Percentiles rank a stretch among this genome's conserved stretches.
Conservation (phyloP, 2,797 vertebrate genomes). For the Leucoraja ocellata region DNA sequence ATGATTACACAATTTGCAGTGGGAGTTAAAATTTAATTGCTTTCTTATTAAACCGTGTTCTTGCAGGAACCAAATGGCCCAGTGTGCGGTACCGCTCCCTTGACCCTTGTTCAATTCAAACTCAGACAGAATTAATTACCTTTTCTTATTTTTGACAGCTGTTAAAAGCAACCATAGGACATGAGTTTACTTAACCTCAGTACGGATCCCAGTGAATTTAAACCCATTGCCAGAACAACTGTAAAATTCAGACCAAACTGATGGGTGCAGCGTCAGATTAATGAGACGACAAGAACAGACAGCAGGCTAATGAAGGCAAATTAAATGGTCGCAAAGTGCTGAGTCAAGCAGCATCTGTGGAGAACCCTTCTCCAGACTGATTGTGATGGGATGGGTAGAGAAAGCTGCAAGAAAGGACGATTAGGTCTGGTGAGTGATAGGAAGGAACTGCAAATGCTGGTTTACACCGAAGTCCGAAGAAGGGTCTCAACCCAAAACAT, state of each 20-base stretch:
- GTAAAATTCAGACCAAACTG: neutral
- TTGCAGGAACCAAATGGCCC: neutral
- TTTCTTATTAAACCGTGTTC: neutral
- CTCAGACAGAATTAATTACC: neutral
- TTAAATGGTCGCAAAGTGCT: neutral
- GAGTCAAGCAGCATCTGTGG: no score
- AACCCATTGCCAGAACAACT: neutral
- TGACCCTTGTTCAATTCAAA: neutral
- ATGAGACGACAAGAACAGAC: neutral
- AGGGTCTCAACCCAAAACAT: no score
- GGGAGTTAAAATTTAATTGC: conserved; percentile 1
- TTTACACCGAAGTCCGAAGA: no score
- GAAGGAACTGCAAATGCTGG: no score
- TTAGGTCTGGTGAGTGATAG: no score
- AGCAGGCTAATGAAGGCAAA: neutral
- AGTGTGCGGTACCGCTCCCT: neutral
- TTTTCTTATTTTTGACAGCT: conserved; percentile 3
- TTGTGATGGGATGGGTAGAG: no score
- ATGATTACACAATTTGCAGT: neutral
- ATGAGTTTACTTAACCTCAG: neutral
- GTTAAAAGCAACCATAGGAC: neutral
- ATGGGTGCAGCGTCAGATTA: neutral
- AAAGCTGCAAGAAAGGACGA: no score
- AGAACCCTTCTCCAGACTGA: no score
- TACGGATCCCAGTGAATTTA: neutral